phyloP scores from a whole-genome alignment of 2,797 vertebrate genomes.

The Pangasius krempfi region DNA sequence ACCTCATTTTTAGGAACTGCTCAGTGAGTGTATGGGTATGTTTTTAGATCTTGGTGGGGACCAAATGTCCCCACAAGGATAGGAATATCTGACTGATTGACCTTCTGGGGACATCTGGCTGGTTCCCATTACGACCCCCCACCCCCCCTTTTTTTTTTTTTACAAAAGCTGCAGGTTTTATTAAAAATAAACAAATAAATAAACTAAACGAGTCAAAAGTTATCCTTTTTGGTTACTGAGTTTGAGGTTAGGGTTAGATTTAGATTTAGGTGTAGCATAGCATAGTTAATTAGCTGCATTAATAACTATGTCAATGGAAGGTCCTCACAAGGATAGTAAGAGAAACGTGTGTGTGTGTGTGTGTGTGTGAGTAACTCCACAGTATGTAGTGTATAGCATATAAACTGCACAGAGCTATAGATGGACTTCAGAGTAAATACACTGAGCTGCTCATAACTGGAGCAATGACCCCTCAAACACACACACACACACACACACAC shows the following conservation, averaged over 20 bases:
- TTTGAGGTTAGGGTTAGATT: no score
- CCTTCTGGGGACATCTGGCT: not conserved
- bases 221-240: not conserved
- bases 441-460: not conserved
- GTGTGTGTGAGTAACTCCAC: not conserved
- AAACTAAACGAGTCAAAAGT: not conserved
- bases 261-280: not conserved
- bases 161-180: not conserved
- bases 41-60: not conserved
- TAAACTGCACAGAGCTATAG: not conserved
- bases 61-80: not conserved
- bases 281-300: not conserved
- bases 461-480: slow-evolving; percentile 32
- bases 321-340: not conserved
- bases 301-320: not conserved
- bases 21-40: not conserved
- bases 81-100: not conserved
- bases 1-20: slow-evolving; percentile 1
- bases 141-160: not conserved
- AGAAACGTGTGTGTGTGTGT: not conserved
- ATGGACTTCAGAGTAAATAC: slow-evolving; percentile 15
- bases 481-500: slow-evolving; percentile 6
- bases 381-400: slow-evolving; percentile 10
- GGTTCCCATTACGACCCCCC: not conserved
- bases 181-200: not conserved